Percentiles rank a stretch among this genome's conserved stretches.
phyloP scores from a whole-genome alignment of 2,113 vertebrate species.

The Sebastes fasciatus region DNA sequence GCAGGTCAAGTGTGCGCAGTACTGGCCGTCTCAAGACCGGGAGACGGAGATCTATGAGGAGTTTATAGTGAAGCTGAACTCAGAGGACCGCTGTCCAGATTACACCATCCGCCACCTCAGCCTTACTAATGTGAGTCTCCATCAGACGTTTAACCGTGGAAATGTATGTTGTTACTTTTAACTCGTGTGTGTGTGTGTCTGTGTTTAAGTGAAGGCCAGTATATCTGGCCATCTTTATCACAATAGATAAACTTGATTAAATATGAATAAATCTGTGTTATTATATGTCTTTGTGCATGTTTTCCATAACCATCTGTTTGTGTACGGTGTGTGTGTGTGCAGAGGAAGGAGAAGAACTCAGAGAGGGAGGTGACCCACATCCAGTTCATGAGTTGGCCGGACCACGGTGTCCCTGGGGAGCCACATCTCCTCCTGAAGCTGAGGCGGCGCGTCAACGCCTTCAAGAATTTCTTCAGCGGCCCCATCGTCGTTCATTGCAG shows the following conservation, averaged over 20 bases:
- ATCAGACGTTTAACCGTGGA: not conserved
- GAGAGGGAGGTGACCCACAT: constrained; percentile 95
- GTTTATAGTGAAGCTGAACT: constrained; percentile 88
- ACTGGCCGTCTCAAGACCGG: constrained; percentile 90
- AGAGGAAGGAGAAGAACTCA: constrained; percentile 89
- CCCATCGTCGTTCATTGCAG: constrained; percentile 97
- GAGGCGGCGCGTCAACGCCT: constrained; percentile 91
- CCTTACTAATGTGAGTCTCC: constrained; percentile 88
- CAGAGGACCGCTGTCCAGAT: constrained; percentile 90
- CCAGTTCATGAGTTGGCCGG: constrained; percentile 98
- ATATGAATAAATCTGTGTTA: not conserved
- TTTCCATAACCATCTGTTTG: not conserved
- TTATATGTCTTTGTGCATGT: not conserved
- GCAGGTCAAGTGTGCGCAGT: constrained; percentile 95
- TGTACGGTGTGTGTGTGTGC: constrained; percentile 17
- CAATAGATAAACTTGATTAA: not conserved
- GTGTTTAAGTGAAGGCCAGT: not conserved
- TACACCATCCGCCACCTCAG: constrained; percentile 91
- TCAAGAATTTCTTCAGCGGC: constrained; percentile 97
- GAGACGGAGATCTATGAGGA: constrained; percentile 87
- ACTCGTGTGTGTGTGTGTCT: not conserved
- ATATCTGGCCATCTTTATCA: not conserved
- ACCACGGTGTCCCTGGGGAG: constrained; percentile 95
- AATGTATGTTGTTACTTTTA: not conserved
- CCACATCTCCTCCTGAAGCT: constrained; percentile 94